Base-by-base conservation (phyloP, 2,113 vertebrate genomes). In the Myanophis thanlyinensis region DNA sequence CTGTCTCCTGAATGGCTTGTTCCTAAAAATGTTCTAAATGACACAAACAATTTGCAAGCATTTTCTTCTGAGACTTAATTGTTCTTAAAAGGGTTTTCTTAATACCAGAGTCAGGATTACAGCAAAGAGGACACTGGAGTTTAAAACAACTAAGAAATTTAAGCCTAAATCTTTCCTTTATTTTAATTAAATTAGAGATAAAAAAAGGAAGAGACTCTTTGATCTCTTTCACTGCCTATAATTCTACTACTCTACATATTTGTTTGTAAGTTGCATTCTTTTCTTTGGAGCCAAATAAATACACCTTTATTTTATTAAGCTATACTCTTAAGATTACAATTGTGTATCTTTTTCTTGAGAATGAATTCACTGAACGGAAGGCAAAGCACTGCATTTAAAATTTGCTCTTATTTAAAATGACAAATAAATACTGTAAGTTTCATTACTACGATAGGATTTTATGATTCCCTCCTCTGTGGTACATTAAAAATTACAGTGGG, bases 11-110 rank as follows among this genome's bases (percentile, higher is more conserved):
- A 48, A 59, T 46, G 94, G 93, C 93, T 80, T 87, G 91, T 87
- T 67, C 53, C 62, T 95, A 91, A 96, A 80, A 95, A 95, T 93
- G 92, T 95, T 96, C 93, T 94, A 91, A 95, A 94, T 95, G 95
- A 95, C 88, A 91, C 95, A 95, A 93, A 87, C 93, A 91, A 93
- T 89, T 59, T 95, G 93, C 44, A 93, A 95, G 92, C 95, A 91
- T 59, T 47, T 27, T 87, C 87, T 92, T 96, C 93, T 91, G 94
- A 93, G 94, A 96, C 92, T 53, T 94, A 95, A 88, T 93, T 96
- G 89, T 94, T 95, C 94, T 85, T 10, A 85, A 90, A 95, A 93
- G 95, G 18, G 40, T 80, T 80, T 80, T 80, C 73, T 80, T 96
- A 95, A 96, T 80, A 59, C 90, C 23, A 51, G 11, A 44, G 13